phyloP scores from a whole-genome alignment of 2,888 invertebrate genomes.

The Myopa tessellatipennis region DNA sequence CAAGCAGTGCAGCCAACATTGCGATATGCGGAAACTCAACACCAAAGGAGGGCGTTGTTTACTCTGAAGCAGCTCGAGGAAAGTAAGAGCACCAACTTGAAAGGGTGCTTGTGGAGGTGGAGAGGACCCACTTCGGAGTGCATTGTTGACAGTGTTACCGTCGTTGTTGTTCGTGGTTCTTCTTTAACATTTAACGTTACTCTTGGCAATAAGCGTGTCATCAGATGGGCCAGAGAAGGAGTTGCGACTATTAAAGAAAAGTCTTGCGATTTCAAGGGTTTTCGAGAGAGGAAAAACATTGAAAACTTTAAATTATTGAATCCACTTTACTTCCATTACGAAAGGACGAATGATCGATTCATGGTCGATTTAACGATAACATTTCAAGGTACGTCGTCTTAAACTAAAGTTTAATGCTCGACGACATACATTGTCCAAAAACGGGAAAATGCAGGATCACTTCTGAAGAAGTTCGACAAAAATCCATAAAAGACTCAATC shows the following conservation, averaged over 20 bases:
- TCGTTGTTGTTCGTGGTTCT: background rate
- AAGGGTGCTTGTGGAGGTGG: background rate
- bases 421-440: no score
- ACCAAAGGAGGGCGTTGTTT: background rate
- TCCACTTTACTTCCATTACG: no score
- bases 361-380: no score
- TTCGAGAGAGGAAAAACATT: background rate
- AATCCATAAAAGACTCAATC: no score
- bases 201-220: slow-evolving; percentile 9
- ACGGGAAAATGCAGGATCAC: no score
- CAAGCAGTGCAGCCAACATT: slow-evolving; percentile 26
- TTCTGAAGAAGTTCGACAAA: no score
- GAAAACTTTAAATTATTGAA: no score
- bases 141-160: slow-evolving; percentile 5
- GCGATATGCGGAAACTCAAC: slow-evolving; percentile 23
- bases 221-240: slow-evolving; percentile 28
- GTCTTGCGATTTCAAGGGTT: background rate
- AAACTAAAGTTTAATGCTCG: no score
- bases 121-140: slow-evolving; percentile 25
- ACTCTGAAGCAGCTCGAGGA: background rate
- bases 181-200: background rate
- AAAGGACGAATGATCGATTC: no score
- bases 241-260: slow-evolving; percentile 5
- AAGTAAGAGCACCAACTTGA: background rate
- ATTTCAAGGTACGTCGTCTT: no score